phyloP scores from a whole-genome alignment of 2,113 vertebrate genomes.

The Narcine bancroftii region DNA sequence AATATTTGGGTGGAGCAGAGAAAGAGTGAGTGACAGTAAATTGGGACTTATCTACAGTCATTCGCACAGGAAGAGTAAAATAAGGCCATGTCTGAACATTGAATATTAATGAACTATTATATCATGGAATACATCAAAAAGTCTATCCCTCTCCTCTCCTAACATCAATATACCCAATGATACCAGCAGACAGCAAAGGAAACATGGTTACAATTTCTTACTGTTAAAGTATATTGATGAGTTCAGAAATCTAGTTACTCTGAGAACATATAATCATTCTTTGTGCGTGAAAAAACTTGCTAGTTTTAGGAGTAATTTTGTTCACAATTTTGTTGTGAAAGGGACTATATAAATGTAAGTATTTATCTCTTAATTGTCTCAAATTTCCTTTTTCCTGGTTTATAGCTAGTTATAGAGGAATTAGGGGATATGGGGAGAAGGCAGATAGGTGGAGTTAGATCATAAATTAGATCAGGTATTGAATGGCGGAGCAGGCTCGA shows the following conservation, averaged over 20 bases:
- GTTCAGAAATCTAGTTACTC: not conserved
- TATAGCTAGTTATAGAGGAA: no score
- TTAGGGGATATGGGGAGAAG: no score
- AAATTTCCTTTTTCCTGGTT: not conserved
- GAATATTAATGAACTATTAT: no score
- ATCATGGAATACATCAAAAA: not conserved
- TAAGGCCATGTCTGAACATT: no score
- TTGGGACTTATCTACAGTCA: no score
- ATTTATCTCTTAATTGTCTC: not conserved
- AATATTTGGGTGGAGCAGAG: no score
- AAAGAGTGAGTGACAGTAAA: no score
- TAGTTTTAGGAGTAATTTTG: not conserved
- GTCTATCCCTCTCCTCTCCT: not conserved
- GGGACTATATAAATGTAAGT: not conserved
- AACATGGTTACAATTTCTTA: not conserved
- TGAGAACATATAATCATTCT: not conserved
- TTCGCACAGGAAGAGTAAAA: no score
- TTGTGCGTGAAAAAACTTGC: not conserved
- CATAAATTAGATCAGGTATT: no score
- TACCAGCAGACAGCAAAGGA: not conserved
- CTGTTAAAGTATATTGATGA: not conserved
- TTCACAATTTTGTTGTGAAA: not conserved
- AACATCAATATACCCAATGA: not conserved
- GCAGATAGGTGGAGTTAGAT: no score
- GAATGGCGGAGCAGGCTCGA: no score